Evolutionary conservation across 2,888 invertebrate genomes (phyloP), one percentile per base, ranked within the genome.

Genomic region (Pachydiplax longipennis): DNA sequence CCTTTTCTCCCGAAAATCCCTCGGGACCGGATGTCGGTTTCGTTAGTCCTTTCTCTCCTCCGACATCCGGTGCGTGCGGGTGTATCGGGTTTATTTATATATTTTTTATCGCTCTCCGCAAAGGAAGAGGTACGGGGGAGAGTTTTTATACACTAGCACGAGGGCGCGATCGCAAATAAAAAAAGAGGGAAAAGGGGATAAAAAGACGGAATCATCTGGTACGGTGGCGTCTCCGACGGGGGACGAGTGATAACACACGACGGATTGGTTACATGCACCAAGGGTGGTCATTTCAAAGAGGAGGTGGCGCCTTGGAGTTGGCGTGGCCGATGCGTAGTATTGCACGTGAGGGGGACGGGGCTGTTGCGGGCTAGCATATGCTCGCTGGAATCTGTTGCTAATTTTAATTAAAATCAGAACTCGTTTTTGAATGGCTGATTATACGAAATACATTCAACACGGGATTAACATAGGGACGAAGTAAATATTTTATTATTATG

Each of bases 1-100:
- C 58, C 31, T 35, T 87, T 87, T 37, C 61, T 35, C 61, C 25
- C 31, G 25, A 25, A 25, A 61, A 61, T 58, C 53, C 37, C 87
- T 87, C 58, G 13, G 37, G 35, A 61, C 87, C 87, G 87, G 87
- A 87, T 87, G 87, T 65, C 37, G 61, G 87, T 37, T 61, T 61
- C 58, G 35, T 61, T 65, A 58, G 35, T 37, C 37, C 87, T 61
- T 61, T 87, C 87, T 61, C 25, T 73, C 73, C 73, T 73, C 35
- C 61, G 61, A 87, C 87, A 87, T 87, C 87, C 87, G 87, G 87
- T 37, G 37, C 87, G 61, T n/a, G 22, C 61, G 37, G 4, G n/a
- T n/a, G 87, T 61, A 87, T 87, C 37, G 37, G 65, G n/a, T 61
- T 65, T 87, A 87, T 87, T 87, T 87, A 61, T 37, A 61, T 87